These are phyloP conservation scores for Nephrotoma flavescens DNA, from an alignment of 2,888 invertebrate genomes.

Conservation along the genomic window DNA sequence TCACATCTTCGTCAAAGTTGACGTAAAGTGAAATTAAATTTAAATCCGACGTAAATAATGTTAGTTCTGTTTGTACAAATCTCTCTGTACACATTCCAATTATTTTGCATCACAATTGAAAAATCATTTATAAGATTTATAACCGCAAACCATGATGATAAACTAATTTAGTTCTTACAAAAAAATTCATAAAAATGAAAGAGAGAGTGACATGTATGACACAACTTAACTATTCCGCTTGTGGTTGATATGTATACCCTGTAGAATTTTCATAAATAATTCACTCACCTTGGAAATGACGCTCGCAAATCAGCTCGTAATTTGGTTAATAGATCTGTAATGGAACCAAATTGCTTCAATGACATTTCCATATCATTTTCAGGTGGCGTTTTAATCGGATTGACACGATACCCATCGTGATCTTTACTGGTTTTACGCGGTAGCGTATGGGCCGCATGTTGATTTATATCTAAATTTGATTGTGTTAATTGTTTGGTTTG, in stretches of 20 bases:
- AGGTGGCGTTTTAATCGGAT: constrained; percentile 48
- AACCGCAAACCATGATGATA: background rate
- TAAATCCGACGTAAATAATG: too few relatives aligned
- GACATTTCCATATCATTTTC: constrained; percentile 66
- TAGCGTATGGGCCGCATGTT: background rate
- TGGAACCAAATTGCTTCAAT: constrained; percentile 69
- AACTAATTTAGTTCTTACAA: background rate
- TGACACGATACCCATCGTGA: constrained; percentile 30
- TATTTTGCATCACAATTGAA: background rate
- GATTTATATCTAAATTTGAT: background rate
- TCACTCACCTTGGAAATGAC: constrained; percentile 68
- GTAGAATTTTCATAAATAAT: background rate
- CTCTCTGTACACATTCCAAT: too few relatives aligned
- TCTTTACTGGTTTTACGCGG: background rate
- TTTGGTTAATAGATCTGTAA: constrained; percentile 76
- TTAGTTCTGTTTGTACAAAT: too few relatives aligned
- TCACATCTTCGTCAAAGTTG: too few relatives aligned
- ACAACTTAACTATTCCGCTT: background rate
- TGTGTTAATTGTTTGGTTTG: background rate
- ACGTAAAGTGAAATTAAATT: too few relatives aligned
- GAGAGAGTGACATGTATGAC: background rate
- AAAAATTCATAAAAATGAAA: background rate
- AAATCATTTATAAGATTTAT: background rate
- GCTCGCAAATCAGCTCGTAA: constrained; percentile 71
- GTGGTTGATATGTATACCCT: background rate